Evolutionary conservation across 2,113 vertebrate species (phyloP), one percentile per base, ranked within the genome.

Genomic region (Paracanthobrama guichenoti): DNA sequence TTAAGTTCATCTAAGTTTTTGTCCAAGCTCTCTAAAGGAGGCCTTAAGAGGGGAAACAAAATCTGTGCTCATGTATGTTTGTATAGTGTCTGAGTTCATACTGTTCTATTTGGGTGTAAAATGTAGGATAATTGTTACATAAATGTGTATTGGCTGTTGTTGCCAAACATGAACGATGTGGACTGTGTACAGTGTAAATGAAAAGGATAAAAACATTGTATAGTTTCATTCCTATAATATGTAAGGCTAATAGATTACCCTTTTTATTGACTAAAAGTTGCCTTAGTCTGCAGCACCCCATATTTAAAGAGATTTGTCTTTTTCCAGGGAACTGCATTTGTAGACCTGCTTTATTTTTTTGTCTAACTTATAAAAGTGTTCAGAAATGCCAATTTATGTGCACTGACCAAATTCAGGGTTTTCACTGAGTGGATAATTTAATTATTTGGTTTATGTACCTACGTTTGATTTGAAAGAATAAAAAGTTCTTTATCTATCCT

Each of bases 191-290:
- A 93, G 91, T 91, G 91, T 93, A 91, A 89, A 87, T 92, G 89
- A 92, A 46, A 80, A 66, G 89, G 84, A 91, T 92, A 91, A 89
- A 92, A 85, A 89, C 79, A 76, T 91, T 93, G 92, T 94, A 92
- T 90, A 93, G 90, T 91, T 94, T 91, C 90, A 93, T 93, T 93
- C 90, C 92, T 93, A 91, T 92, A 91, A 91, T 93, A 89, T 92
- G 90, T 87, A 88, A 89, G 76, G 90, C 88, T 90, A 90, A 55
- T 93, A 92, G 90, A 90, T 79, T 18, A 83, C 89, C 86, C 92
- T 94, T 95, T 94, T 91, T 92, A 92, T 90, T 87, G 82, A 92
- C 92, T 92, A 91, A 91, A 91, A 93, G 90, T 93, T 93, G 94
- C 94, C 93, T 94, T 94, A 93, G 94, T 94, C 88, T 93, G 91